These are phyloP conservation scores for Metacarcinus magister DNA, from an alignment of 2,888 invertebrate species.

Conservation along the genomic window DNA sequence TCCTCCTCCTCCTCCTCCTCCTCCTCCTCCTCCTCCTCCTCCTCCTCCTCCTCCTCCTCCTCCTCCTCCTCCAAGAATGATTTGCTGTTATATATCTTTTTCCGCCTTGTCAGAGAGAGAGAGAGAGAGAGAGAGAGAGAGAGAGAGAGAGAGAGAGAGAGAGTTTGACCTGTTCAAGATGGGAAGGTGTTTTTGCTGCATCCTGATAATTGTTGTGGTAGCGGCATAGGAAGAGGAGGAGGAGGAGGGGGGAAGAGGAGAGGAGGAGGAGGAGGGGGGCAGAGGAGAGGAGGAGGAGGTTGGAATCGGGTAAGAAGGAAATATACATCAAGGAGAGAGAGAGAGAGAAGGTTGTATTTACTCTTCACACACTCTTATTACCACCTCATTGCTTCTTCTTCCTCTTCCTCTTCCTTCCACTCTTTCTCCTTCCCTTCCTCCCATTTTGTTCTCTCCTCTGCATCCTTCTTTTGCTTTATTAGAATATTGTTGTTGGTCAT, in stretches of 20 bases:
- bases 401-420: neutral
- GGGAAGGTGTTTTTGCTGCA: neutral
- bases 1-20: neutral
- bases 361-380: neutral
- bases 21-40: neutral
- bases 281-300: neutral
- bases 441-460: neutral
- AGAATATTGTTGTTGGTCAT: neutral
- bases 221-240: neutral
- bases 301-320: neutral
- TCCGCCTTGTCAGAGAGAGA: neutral
- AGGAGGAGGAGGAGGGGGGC: neutral
- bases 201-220: conserved; percentile 10
- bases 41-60: neutral
- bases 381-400: neutral
- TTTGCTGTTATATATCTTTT: neutral
- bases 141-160: conserved; percentile 43
- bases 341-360: neutral
- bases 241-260: neutral
- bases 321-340: neutral
- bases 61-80: neutral
- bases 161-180: conserved; percentile 11
- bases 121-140: conserved; percentile 35
- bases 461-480: neutral
- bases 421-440: neutral